These are phyloP conservation scores for Plebejus anna DNA, from an alignment of 2,888 invertebrate genomes.

Conservation along the genomic window DNA sequence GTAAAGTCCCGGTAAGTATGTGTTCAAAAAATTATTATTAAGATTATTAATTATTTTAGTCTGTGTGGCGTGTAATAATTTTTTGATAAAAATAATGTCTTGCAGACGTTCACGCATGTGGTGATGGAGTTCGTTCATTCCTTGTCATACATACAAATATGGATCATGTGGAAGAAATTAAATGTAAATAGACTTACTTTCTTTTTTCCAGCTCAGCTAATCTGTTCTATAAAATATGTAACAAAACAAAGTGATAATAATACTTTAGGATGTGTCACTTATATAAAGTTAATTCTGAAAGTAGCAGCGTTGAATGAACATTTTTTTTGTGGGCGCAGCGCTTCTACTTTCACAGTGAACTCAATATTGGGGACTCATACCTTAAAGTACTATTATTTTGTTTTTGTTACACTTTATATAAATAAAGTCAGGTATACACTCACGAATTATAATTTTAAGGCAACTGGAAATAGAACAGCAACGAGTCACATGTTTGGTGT, in stretches of 20 bases:
- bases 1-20: conserved; percentile 35
- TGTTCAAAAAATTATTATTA: not conserved
- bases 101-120: conserved; percentile 39
- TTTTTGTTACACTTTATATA: no score
- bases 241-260: no score
- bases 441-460: not conserved
- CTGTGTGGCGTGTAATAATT: not conserved
- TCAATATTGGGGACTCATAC: no score
- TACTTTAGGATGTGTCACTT: no score
- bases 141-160: conserved; percentile 30
- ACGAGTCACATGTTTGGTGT: conserved; percentile 36
- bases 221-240: no score
- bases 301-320: no score
- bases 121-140: conserved; percentile 29
- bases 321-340: no score
- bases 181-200: conserved; percentile 15
- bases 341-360: no score
- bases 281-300: no score
- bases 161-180: conserved; percentile 26
- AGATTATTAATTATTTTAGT: not conserved
- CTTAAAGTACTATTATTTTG: no score
- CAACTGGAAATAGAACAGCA: conserved; percentile 28
- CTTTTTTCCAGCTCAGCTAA: not conserved
- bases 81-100: conserved; percentile 13
- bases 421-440: no score